A percentile compares a stretch with the other conserved stretches of the same genome.
These are phyloP conservation scores for Tragopan temminckii DNA, from an alignment of 2,797 vertebrate species.

Conservation along the genomic window DNA sequence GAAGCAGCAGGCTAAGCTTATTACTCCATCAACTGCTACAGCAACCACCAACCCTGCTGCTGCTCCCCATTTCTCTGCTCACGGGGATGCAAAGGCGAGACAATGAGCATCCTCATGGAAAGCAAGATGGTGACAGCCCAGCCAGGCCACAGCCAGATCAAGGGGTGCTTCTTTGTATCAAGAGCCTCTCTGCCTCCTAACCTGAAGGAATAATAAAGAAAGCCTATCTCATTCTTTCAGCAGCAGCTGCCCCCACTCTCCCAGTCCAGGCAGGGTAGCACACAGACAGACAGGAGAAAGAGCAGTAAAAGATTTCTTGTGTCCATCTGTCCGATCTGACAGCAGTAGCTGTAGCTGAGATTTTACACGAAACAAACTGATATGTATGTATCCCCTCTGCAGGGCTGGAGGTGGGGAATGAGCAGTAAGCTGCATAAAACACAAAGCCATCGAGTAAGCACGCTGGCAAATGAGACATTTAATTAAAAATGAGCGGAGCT, in stretches of 20 bases:
- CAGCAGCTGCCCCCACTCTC: conserved; percentile 36
- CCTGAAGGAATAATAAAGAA: conserved; percentile 51
- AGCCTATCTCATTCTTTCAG: conserved; percentile 35
- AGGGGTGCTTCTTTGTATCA: conserved; percentile 28
- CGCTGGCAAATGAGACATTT: conserved; percentile 7
- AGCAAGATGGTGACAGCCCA: background rate
- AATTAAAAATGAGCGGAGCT: conserved; percentile 31
- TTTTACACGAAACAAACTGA: conserved; percentile 10
- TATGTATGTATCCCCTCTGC: background rate
- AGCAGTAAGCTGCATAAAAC: background rate
- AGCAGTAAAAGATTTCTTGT: conserved; percentile 26
- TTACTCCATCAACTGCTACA: conserved; percentile 14
- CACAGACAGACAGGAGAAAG: background rate
- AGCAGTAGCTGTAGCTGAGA: background rate
- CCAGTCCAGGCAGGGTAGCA: background rate
- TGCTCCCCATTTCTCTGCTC: background rate
- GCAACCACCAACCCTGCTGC: background rate
- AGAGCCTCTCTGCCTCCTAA: conserved; percentile 31
- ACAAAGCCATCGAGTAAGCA: conserved; percentile 7
- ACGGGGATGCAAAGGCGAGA: background rate
- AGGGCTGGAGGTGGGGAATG: background rate
- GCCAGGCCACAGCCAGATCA: background rate
- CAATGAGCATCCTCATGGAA: background rate
- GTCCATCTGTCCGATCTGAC: background rate
- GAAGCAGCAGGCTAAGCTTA: conserved; percentile 20